Evolutionary conservation across 2,888 invertebrate genomes (phyloP), one percentile per base, ranked within the genome.

Genomic region (Drosophila bunnanda): DNA sequence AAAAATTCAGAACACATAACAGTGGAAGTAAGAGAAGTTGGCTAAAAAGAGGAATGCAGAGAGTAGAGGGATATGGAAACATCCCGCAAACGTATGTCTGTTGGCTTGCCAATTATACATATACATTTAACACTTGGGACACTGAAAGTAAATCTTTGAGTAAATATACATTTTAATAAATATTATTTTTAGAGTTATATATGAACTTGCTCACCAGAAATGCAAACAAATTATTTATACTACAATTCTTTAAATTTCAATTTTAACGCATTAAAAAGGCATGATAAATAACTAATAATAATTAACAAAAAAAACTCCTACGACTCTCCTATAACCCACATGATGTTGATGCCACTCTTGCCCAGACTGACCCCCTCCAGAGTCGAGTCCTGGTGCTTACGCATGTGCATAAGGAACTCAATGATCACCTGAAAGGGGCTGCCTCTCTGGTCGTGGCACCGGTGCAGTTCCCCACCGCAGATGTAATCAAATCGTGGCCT

Each of bases 381-480:
- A 94, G 96, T 95, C 20, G 96, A 96, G 77, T 95, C 94, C 81
- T 96, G 95, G 80, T 95, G 94, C 73, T 93, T 94, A 79, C 95
- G 96, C 76, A 97, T 95, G 85, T 95, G 94, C 89, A 96, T 94
- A 43, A 98, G 91, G 91, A 98, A 96, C 86, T 97, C 94, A 84
- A 98, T 94, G 72, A 98, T 94, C 56, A 97, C 95, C 92, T 97
- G 96, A 91, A 98, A 96, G 87, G 98, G 93, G 93, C 98, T 98
- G 93, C 97, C 97, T 87, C 97, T 95, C 57, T 98, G 97, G 92
- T 95, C 94, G 61, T 94, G 94, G 88, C 96, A 93, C 90, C 95
- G 95, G 87, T 94, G 94, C 22, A 94, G 93, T 88, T 95, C 95
- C 64, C 94, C 95, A 55, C 95, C 95, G 68, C 92, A 52, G 6